Evolutionary conservation across 1,140 invertebrate genomes (phyloP).

Genomic region (Ridgeia piscesae): DNA sequence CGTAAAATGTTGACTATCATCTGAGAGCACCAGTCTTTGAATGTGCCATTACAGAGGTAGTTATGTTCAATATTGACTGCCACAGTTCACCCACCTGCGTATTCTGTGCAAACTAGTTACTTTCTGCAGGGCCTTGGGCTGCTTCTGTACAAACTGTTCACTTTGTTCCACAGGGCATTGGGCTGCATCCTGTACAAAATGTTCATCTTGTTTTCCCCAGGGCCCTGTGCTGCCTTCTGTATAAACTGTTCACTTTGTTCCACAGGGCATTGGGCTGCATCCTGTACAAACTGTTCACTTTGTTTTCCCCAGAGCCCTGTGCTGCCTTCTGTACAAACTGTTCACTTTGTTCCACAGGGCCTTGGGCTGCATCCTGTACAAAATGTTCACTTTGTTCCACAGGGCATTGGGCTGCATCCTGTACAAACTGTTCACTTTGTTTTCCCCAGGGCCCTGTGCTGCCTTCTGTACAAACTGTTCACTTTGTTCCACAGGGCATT

Average conservation of each 20-base stretch:
- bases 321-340: not conserved
- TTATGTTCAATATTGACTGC: too few species aligned
- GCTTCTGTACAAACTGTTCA: slow-evolving; percentile 88
- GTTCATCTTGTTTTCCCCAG: slow-evolving; percentile 60
- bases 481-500: slow-evolving; percentile 73
- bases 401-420: not conserved
- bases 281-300: not conserved
- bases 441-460: not conserved
- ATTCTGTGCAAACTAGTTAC: slow-evolving; percentile 64
- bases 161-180: slow-evolving; percentile 73
- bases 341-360: not conserved
- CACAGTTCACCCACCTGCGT: too few species aligned
- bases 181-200: slow-evolving; percentile 93
- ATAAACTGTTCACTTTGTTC: too few species aligned
- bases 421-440: not conserved
- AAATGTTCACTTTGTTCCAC: not conserved
- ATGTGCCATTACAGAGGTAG: too few species aligned
- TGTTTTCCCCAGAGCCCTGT: not conserved
- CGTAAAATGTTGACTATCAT: too few species aligned
- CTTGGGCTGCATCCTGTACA: not conserved
- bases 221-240: too few species aligned
- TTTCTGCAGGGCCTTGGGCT: slow-evolving; percentile 82
- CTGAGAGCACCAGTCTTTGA: not conserved
- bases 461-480: not conserved
- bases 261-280: not conserved